Conservation (phyloP, 2,888 invertebrate genomes). For the Tryphoninae sp. region DNA sequence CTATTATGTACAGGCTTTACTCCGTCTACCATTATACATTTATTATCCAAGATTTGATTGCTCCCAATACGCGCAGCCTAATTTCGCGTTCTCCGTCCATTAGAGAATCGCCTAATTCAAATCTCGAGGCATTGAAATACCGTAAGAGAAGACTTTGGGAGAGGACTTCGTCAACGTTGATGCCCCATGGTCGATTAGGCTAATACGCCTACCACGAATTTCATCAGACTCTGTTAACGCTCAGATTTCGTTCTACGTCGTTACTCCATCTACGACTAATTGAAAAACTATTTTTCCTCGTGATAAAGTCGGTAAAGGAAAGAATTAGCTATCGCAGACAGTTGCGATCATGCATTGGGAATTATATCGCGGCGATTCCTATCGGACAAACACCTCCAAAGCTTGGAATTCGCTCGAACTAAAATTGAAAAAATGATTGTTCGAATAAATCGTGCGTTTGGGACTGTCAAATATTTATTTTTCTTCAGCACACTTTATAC, state of each 20-base stretch:
- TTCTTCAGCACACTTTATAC: neutral
- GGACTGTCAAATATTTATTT: neutral
- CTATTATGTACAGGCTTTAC: constrained; percentile 1
- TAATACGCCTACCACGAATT: constrained; percentile 5
- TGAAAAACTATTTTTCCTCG: neutral
- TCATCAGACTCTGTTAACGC: constrained; percentile 2
- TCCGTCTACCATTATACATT: constrained; percentile 20
- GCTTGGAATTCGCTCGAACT: neutral
- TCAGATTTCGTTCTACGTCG: neutral
- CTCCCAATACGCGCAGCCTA: neutral
- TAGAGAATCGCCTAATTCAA: neutral
- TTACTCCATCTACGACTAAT: neutral
- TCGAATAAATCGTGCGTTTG: neutral
- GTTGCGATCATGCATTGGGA: neutral
- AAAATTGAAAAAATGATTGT: neutral
- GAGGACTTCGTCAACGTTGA: neutral
- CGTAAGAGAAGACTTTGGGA: neutral
- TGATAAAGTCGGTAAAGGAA: neutral
- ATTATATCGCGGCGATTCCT: neutral
- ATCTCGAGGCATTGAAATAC: neutral
- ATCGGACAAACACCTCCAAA: neutral
- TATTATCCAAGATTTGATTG: neutral
- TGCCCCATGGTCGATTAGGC: neutral
- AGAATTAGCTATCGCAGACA: neutral
- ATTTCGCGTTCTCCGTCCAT: neutral